These are phyloP conservation scores for Circaetus cinerascens DNA, from an alignment of 2,113 vertebrate genomes.

Conservation along the genomic window DNA sequence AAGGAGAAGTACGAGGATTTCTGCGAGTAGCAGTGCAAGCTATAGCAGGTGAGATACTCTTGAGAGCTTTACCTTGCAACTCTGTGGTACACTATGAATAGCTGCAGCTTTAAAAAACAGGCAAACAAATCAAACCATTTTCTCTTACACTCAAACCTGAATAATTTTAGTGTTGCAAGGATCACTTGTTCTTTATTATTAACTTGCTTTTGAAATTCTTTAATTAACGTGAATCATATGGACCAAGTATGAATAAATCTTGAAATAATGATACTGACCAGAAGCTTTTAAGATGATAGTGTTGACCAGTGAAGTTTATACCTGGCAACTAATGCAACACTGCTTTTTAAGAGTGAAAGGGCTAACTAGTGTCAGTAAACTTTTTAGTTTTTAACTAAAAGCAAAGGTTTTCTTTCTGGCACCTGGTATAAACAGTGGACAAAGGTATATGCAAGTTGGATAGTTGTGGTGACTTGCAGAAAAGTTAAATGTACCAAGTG, in stretches of 20 bases:
- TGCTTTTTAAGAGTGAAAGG: background rate
- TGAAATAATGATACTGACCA: background rate
- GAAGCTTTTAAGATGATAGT: background rate
- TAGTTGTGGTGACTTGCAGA: background rate
- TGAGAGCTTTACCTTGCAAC: background rate
- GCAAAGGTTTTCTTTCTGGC: background rate
- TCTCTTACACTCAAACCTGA: background rate
- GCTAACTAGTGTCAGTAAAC: background rate
- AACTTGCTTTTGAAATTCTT: background rate
- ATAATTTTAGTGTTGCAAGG: background rate
- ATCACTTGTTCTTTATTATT: background rate
- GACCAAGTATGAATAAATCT: background rate
- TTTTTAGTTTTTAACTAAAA: too few species aligned
- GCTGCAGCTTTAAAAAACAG: background rate
- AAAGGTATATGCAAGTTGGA: background rate
- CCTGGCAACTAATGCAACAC: background rate
- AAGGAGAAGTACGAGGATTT: conserved; percentile 94
- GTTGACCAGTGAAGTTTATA: background rate
- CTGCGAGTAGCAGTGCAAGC: conserved; percentile 96
- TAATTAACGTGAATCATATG: background rate
- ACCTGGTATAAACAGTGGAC: background rate
- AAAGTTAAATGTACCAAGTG: background rate
- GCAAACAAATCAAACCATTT: background rate
- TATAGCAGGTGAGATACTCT: conserved; percentile 83
- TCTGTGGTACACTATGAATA: background rate